phyloP scores from a whole-genome alignment of 2,888 invertebrate genomes.

The Rotaria socialis region DNA sequence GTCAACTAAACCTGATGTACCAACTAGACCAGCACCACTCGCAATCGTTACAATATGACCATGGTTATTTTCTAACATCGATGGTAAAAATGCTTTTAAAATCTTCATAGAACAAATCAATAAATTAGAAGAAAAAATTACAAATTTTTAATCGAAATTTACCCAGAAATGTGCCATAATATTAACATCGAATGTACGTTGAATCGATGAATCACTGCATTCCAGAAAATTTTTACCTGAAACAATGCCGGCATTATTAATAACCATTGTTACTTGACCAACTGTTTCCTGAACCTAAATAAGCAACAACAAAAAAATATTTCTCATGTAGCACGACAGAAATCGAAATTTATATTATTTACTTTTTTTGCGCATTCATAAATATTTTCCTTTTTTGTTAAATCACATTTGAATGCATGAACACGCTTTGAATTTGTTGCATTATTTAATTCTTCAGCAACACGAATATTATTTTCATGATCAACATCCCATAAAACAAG shows the following conservation, averaged over 20 bases:
- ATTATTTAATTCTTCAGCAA: not conserved
- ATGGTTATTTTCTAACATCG: constrained; percentile 76
- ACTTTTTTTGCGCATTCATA: constrained; percentile 51
- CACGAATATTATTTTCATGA: not conserved
- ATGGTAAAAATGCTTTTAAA: constrained; percentile 81
- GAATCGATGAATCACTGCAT: constrained; percentile 76
- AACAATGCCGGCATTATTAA: constrained; percentile 85
- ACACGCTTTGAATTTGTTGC: not conserved
- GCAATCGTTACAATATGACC: constrained; percentile 91
- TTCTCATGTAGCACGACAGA: too few species aligned
- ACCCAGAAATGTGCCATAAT: constrained; percentile 72
- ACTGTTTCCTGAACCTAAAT: constrained; percentile 67
- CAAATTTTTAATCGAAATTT: too few species aligned
- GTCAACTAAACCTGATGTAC: constrained; percentile 63
- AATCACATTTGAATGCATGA: constrained; percentile 53
- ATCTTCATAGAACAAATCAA: constrained; percentile 63
- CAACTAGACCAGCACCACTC: constrained; percentile 73
- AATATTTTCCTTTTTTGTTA: constrained; percentile 53
- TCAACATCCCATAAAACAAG: constrained; percentile 20
- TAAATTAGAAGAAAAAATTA: too few species aligned
- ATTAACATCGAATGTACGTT: constrained; percentile 81
- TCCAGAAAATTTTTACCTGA: constrained; percentile 74
- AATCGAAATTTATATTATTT: not conserved
- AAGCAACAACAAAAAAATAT: not conserved
- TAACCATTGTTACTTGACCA: constrained; percentile 74